Percentiles rank a stretch among this genome's conserved stretches.
Conservation (phyloP, 2,797 vertebrate species). For the Xenentodon cancila region DNA sequence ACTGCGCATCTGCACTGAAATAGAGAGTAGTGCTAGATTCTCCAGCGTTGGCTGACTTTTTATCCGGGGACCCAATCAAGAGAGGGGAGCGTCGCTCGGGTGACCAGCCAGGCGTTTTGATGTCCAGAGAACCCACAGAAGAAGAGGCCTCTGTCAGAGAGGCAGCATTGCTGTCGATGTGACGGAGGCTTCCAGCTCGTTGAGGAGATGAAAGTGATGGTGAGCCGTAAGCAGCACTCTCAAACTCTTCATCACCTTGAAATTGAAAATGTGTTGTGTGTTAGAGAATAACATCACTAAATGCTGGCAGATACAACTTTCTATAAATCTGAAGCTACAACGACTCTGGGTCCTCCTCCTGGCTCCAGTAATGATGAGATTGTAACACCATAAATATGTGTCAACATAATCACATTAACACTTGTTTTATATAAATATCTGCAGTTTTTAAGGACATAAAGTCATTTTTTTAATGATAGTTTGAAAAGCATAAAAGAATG, state of each 20-base stretch:
- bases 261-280: slow-evolving; percentile 4
- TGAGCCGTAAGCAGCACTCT: slow-evolving; percentile 75
- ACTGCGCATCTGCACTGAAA: slow-evolving; percentile 80
- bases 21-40: slow-evolving; percentile 81
- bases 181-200: slow-evolving; percentile 62
- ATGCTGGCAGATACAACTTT: no score
- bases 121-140: slow-evolving; percentile 67
- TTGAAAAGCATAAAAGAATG: no score
- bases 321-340: no score
- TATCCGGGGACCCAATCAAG: slow-evolving; percentile 69
- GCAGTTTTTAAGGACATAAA: no score
- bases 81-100: slow-evolving; percentile 69
- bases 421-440: no score
- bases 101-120: slow-evolving; percentile 72
- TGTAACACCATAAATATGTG: no score
- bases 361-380: no score
- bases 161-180: slow-evolving; percentile 70
- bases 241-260: slow-evolving; percentile 76
- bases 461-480: no score
- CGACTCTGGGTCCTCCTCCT: no score
- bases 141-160: slow-evolving; percentile 66
- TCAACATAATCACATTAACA: no score
- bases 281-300: no score
- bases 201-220: slow-evolving; percentile 68
- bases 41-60: slow-evolving; percentile 44